These are phyloP conservation scores for Deroptyus accipitrinus DNA, from an alignment of 2,113 vertebrate genomes.

Conservation along the genomic window DNA sequence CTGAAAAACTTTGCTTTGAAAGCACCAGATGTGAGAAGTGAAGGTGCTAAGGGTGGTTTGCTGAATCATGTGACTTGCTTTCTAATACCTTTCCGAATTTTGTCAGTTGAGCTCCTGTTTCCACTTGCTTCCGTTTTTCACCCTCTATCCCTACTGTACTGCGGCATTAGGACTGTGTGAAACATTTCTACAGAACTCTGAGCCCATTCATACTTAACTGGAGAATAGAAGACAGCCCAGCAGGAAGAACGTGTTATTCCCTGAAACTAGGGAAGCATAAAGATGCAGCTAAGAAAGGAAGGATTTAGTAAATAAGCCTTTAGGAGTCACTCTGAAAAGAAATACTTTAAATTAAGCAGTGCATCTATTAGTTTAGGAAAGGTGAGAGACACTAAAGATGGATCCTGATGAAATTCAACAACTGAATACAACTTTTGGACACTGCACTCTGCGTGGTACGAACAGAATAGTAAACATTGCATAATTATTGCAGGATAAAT, in stretches of 20 bases:
- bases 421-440: not conserved
- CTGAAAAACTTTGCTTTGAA: not conserved
- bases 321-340: not conserved
- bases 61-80: not conserved
- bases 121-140: not conserved
- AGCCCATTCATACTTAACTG: not conserved
- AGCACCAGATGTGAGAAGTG: accelerated
- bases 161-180: not conserved
- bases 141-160: not conserved
- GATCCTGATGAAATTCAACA: not conserved
- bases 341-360: not conserved
- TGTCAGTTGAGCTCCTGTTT: not conserved
- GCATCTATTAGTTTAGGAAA: not conserved
- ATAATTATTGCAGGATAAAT: not conserved
- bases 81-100: not conserved
- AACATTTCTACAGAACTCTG: not conserved
- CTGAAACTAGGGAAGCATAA: not conserved
- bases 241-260: not conserved
- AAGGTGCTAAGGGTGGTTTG: not conserved
- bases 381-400: not conserved
- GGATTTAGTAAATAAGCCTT: not conserved
- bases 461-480: not conserved
- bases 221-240: not conserved
- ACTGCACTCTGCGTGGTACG: not conserved
- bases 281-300: not conserved